phyloP scores from a whole-genome alignment of 1,140 invertebrate genomes.

The Mylabris phalerata region DNA sequence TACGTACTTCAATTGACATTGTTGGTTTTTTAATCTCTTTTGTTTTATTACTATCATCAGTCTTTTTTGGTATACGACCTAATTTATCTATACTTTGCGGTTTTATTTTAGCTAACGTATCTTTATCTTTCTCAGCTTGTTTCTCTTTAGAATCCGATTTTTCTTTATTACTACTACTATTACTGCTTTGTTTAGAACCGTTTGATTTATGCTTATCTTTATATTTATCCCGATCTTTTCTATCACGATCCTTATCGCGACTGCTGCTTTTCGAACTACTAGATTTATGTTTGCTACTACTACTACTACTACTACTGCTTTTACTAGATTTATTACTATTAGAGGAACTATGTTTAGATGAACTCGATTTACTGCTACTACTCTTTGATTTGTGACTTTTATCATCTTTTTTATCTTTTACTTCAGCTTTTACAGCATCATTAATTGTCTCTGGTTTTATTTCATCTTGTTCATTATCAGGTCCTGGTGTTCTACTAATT shows the following conservation, averaged over 20 bases:
- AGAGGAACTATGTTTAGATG: conserved; percentile 24
- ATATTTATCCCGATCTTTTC: conserved; percentile 31
- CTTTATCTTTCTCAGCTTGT: conserved; percentile 61
- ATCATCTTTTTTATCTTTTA: conserved; percentile 24
- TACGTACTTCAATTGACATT: conserved; percentile 71
- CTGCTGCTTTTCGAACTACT: conserved; percentile 42
- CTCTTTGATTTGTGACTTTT: conserved; percentile 36
- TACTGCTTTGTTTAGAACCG: conserved; percentile 39
- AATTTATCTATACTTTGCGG: conserved; percentile 60
- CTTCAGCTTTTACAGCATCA: conserved; percentile 21
- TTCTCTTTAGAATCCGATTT: conserved; percentile 29
- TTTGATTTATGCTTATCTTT: conserved; percentile 18
- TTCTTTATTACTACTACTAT: conserved; percentile 40
- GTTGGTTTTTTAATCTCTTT: conserved; percentile 56
- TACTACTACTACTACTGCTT: conserved; percentile 40
- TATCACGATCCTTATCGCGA: conserved; percentile 35
- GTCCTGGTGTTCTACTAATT: conserved; percentile 53
- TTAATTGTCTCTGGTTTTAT: conserved; percentile 2
- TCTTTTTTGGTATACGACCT: conserved; percentile 69
- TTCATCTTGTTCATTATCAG: conserved; percentile 36
- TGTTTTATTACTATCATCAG: conserved; percentile 43
- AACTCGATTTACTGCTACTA: conserved; percentile 37
- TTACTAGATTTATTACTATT: conserved; percentile 26
- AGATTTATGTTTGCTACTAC: conserved; percentile 30
- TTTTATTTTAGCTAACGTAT: conserved; percentile 57